Percentiles rank a stretch among this genome's conserved stretches.
These are phyloP conservation scores for Melipona beecheii DNA, from an alignment of 2,888 invertebrate species.

Conservation along the genomic window DNA sequence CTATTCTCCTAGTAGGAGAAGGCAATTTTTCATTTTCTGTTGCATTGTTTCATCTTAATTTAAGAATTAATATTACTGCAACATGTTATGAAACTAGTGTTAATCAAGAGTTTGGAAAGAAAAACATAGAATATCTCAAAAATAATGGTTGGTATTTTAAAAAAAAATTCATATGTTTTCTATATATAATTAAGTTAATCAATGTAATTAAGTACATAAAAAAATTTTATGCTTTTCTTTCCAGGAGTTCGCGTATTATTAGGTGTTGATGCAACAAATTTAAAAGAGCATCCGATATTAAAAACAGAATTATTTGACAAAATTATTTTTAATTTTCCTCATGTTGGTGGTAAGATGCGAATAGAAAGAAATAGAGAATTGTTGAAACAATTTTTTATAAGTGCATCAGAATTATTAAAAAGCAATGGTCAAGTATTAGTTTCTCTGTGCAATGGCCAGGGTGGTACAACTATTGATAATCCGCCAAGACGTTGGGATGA, in stretches of 20 bases:
- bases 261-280: slow-evolving; percentile 85
- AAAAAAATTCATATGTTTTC: slow-evolving; percentile 19
- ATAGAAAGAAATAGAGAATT: slow-evolving; percentile 86
- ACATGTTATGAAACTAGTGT: slow-evolving; percentile 83
- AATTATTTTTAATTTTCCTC: slow-evolving; percentile 88
- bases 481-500: slow-evolving; percentile 84
- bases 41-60: slow-evolving; percentile 78
- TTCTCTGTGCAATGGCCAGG: slow-evolving; percentile 86
- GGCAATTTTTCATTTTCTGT: slow-evolving; percentile 86
- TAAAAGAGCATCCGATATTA: slow-evolving; percentile 77
- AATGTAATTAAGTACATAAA: slow-evolving; percentile 15
- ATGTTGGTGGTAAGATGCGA: slow-evolving; percentile 87
- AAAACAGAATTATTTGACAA: slow-evolving; percentile 80
- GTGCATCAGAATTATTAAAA: slow-evolving; percentile 81
- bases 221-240: slow-evolving; percentile 73
- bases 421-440: slow-evolving; percentile 82
- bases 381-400: slow-evolving; percentile 84
- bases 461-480: slow-evolving; percentile 84
- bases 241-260: slow-evolving; percentile 84
- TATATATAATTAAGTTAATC: not conserved
- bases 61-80: slow-evolving; percentile 78
- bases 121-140: slow-evolving; percentile 77
- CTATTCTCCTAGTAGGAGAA: slow-evolving; percentile 85
- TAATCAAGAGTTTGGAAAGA: slow-evolving; percentile 73
- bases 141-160: slow-evolving; percentile 77